Base-by-base conservation (phyloP, 2,113 vertebrate genomes). In the Rhipidura dahli region DNA sequence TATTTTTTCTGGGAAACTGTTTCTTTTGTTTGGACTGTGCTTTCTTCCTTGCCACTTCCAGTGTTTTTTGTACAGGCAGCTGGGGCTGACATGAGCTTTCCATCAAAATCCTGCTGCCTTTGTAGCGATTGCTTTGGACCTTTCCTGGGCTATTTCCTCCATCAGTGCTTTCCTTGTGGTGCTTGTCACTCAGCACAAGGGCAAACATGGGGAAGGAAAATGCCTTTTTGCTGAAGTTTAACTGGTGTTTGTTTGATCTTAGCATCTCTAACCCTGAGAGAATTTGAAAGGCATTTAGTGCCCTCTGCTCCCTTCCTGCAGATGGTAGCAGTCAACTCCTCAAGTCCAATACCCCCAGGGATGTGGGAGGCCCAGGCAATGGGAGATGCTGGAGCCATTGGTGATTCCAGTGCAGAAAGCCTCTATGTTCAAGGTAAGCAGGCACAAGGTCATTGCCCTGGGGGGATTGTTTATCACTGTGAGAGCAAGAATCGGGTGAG, bases 371-470 rank as follows among this genome's bases (percentile, higher is more conserved):
- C 98, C 28, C 98, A 98, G 87, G 97, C 97, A 15, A 95, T 98
- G 83, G 99, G 99, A 47, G 99, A 99, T 88, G 95, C 98, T 4
- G 97, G 97, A 39, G 69, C 97, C 5, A 40, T 97, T 15, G 98
- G 98, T 5, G 99, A 99, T 9, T 97, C 98, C 86, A 99, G 99
- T 45, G 99, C 98, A 22, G 99, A 99, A 94, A 99, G 99, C 85
- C 99, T 99, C 30, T 99, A 99, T 37, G 90, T 99, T 89, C 98
- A 99, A 98, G 99, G 99, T 99, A 90, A 81, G 64, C 28, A 35
- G 50, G 15, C 42, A 57, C 27, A 23, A 37, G 60, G 61, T 20
- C 33, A 5, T 73, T 2, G 2, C 42, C 21, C 10, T 45, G 31
- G 13, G 45, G 8, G 15, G 5, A 7, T 33, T 39, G 11, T 84